Percentiles rank a stretch among this genome's conserved stretches.
Evolutionary conservation across 2,797 vertebrate species (phyloP).

Genomic region (Silurus aristotelis): DNA sequence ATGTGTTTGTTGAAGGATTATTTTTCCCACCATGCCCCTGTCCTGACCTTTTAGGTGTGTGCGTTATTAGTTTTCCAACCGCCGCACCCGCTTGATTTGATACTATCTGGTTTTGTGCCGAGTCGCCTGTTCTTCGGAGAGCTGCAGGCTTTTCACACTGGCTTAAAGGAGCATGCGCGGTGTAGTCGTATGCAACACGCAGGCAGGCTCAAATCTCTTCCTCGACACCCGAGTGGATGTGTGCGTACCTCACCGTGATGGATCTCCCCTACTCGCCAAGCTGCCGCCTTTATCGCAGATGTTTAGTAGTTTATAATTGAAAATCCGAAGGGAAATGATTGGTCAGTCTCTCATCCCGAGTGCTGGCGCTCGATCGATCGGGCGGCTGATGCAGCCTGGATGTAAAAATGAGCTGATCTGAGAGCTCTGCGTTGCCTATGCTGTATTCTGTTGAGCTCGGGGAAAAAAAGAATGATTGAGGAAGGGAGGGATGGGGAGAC

Average conservation of each 20-base stretch:
- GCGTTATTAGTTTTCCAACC: conserved; percentile 9
- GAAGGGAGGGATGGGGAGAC: neutral
- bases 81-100: conserved; percentile 24
- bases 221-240: conserved; percentile 22
- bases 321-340: conserved; percentile 61
- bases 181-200: neutral
- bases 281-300: conserved; percentile 61
- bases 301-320: conserved; percentile 68
- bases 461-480: conserved; percentile 23
- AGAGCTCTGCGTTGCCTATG: conserved; percentile 57
- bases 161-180: neutral
- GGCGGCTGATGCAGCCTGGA: conserved; percentile 49
- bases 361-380: conserved; percentile 56
- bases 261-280: conserved; percentile 42
- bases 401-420: conserved; percentile 62
- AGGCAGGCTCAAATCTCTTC: conserved; percentile 4
- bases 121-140: conserved; percentile 9
- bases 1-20: neutral
- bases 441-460: conserved; percentile 49
- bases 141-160: conserved; percentile 8
- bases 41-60: neutral
- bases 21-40: neutral
- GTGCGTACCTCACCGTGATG: conserved; percentile 47
- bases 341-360: conserved; percentile 62
- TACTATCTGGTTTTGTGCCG: conserved; percentile 16